Conservation (phyloP, 2,113 vertebrate genomes). For the Nibea albiflora region DNA sequence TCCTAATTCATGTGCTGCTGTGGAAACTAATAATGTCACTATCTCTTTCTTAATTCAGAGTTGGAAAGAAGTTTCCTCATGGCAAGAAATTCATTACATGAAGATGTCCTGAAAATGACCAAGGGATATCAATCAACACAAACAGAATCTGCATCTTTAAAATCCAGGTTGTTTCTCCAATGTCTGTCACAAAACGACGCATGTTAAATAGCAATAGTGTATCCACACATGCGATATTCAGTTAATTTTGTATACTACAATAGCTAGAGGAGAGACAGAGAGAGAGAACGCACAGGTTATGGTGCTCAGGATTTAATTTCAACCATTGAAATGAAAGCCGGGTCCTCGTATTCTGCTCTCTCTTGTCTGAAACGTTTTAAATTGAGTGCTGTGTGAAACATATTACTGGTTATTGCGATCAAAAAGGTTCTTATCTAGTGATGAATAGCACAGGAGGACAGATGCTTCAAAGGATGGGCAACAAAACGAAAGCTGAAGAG, state of each 20-base stretch:
- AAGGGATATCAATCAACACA: not conserved
- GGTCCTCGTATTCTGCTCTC: constrained; percentile 5
- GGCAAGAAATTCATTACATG: no score
- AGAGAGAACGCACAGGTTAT: constrained; percentile 16
- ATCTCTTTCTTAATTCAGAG: not conserved
- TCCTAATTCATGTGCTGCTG: constrained; percentile 7
- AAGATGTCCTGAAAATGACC: not conserved
- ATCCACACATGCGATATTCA: constrained; percentile 2
- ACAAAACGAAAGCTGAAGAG: constrained; percentile 39
- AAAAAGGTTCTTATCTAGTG: constrained; percentile 63
- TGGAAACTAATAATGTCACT: no score
- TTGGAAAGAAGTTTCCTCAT: not conserved
- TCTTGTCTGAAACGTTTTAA: constrained; percentile 44
- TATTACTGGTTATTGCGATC: constrained; percentile 40
- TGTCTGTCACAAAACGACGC: not conserved
- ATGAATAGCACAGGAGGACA: constrained; percentile 60
- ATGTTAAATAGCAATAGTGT: constrained; percentile 5
- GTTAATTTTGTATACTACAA: not conserved
- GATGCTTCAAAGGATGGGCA: constrained; percentile 56
- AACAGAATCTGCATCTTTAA: not conserved
- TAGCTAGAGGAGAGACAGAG: not conserved
- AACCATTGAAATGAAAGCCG: constrained; percentile 41
- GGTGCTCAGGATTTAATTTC: constrained; percentile 40
- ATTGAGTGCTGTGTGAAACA: constrained; percentile 41
- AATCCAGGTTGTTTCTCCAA: not conserved